These are phyloP conservation scores for Porphyrio hochstetteri DNA, from an alignment of 2,113 vertebrate species.

Conservation along the genomic window DNA sequence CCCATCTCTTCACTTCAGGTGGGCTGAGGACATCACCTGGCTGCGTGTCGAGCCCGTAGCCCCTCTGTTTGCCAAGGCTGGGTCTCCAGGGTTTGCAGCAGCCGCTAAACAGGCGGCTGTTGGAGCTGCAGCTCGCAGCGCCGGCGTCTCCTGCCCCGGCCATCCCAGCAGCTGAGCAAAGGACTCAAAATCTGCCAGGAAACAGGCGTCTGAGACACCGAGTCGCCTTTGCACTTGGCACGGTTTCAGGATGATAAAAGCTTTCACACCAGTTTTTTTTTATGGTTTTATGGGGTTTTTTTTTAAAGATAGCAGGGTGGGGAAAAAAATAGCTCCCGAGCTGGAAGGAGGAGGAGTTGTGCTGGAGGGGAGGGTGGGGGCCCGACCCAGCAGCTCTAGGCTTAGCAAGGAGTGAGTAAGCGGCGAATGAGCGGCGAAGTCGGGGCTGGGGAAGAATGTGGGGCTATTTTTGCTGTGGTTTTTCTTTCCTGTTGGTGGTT, in stretches of 20 bases:
- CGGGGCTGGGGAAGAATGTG: not conserved
- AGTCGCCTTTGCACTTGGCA: slow-evolving; percentile 47
- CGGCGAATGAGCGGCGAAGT: not conserved
- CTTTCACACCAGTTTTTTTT: not conserved
- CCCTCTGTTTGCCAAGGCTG: not conserved
- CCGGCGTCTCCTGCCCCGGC: slow-evolving; percentile 41
- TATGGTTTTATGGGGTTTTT: not conserved
- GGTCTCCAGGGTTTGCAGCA: not conserved
- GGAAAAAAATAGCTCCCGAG: slow-evolving; percentile 52
- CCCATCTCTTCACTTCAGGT: not conserved
- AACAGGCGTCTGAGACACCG: slow-evolving; percentile 41
- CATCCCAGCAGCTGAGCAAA: slow-evolving; percentile 22
- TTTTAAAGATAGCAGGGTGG: not conserved
- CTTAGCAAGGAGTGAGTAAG: slow-evolving; percentile 15
- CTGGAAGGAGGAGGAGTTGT: slow-evolving; percentile 12
- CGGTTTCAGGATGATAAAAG: slow-evolving; percentile 46
- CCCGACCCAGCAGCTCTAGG: not conserved
- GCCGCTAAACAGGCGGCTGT: slow-evolving; percentile 6
- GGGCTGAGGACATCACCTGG: rapidly evolving
- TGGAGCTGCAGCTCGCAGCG: not conserved
- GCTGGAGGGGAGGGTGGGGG: not conserved
- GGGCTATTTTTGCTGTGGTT: not conserved
- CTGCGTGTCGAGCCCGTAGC: not conserved
- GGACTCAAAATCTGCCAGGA: slow-evolving; percentile 53
- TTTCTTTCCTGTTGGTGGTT: not conserved